Percentiles rank a stretch among this genome's conserved stretches.
These are phyloP conservation scores for Hypsibius dujardini DNA, from an alignment of 1,140 invertebrate species.

Conservation along the genomic window DNA sequence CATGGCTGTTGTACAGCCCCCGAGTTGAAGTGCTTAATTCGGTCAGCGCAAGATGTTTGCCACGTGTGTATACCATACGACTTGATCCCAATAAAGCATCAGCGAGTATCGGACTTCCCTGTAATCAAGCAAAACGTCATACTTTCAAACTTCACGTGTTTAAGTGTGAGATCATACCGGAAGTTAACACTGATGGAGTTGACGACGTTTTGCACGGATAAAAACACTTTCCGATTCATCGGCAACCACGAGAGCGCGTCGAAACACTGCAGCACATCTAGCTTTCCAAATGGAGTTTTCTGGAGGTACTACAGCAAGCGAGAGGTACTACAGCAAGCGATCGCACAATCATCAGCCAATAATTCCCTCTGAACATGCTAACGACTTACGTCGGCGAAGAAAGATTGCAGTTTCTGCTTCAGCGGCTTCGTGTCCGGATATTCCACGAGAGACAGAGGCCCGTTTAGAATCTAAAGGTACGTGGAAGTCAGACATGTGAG, in stretches of 20 bases:
- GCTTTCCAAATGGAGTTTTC: neutral
- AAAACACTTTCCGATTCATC: neutral
- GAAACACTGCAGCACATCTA: neutral
- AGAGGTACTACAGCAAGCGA: neutral
- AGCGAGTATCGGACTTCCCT: neutral
- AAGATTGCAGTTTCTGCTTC: neutral
- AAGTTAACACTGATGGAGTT: neutral
- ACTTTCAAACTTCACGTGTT: neutral
- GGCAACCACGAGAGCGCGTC: neutral
- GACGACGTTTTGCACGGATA: neutral
- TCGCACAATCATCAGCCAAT: neutral
- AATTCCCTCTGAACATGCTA: neutral
- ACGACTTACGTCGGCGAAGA: neutral
- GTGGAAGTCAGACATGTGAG: too few relatives aligned
- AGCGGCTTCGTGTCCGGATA: neutral
- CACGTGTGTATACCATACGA: neutral
- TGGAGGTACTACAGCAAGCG: neutral
- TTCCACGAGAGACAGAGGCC: too few relatives aligned
- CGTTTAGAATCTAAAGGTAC: too few relatives aligned
- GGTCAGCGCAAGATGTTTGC: too few relatives aligned
- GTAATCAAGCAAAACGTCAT: neutral
- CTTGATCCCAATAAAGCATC: neutral
- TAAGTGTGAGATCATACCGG: neutral
- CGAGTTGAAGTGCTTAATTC: too few relatives aligned
- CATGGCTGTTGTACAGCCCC: too few relatives aligned